Base-by-base conservation (phyloP, 1,140 invertebrate species). In the Macrotrachela quadricornifera region DNA sequence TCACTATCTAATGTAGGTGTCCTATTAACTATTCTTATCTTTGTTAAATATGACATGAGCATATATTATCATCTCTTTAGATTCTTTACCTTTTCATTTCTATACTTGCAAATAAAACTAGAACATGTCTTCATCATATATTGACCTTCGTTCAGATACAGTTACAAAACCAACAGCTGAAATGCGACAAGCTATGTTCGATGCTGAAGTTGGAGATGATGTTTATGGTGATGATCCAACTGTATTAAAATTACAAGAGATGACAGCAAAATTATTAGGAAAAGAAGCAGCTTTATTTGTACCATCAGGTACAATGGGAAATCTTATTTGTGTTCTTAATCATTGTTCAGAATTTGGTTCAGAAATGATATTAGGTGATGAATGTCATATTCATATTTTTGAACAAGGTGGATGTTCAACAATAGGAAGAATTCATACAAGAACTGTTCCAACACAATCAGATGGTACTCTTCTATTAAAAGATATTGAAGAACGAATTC, bases 201-300 rank as follows among this genome's bases (percentile, higher is more conserved):
- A 78, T 46, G 86, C 86, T 1, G 74, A 77, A 21, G 79, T 94
- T 10, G 88, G 88, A 1, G 90, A 96, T 69, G 86, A 91, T 72
- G 85, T 91, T 0, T 87, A 78, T 62, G 75, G 77, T 8, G 88
- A 95, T 72, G 88, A 96, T 74, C 84, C 85, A 8, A 92, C 87
- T 6, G 79, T 90, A 0, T 80, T 77, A 58, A 81, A 77, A 60
- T 66, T 94, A 57, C 80, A 92, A 68, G 66, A 71, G 57, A 77
- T 75, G 62, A 75, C 79, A 50, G 85, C 87, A 0, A 62, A 75
- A 46, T 59, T 91, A 45, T 73, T 91, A 30, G 83, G 79, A 10
- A 94, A 88, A 71, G 86, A 94, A 70, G 80, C 79, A 47, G 83
- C 80, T 0, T 62, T 94, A 39, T 91, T 87, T 70, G 79, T 94